Percentiles rank a stretch among this genome's conserved stretches.
These are phyloP conservation scores for Limanda limanda DNA, from an alignment of 2,113 vertebrate genomes.

Conservation along the genomic window DNA sequence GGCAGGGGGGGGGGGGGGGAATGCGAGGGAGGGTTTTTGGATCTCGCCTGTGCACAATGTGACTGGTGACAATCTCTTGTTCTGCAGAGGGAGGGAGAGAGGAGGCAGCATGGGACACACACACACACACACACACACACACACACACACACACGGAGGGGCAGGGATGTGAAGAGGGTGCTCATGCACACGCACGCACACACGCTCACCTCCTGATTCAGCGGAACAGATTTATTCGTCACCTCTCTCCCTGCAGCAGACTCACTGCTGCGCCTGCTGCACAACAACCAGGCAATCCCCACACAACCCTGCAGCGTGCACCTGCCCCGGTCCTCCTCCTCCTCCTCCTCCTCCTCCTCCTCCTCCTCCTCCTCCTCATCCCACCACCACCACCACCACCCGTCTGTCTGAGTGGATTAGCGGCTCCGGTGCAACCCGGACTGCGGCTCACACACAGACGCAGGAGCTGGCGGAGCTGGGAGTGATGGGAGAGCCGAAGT, in stretches of 20 bases:
- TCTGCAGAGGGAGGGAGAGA: constrained; percentile 55
- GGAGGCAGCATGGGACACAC: constrained; percentile 51
- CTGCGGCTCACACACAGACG: constrained; percentile 21
- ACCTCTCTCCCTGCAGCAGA: constrained; percentile 59
- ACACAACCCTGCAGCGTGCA: constrained; percentile 19
- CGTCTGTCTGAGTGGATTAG: constrained; percentile 48
- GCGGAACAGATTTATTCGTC: constrained; percentile 70
- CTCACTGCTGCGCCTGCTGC: constrained; percentile 53
- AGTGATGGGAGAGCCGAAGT: constrained; percentile 47
- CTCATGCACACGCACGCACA: constrained; percentile 28
- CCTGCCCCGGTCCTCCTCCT: constrained; percentile 24
- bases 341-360: constrained; percentile 12
- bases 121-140: constrained; percentile 40
- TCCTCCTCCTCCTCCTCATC: constrained; percentile 9
- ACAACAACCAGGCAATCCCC: constrained; percentile 50
- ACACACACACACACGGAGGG: constrained; percentile 31
- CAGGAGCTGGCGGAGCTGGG: background rate
- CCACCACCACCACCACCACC: background rate
- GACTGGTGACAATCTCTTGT: constrained; percentile 72
- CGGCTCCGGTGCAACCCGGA: constrained; percentile 39
- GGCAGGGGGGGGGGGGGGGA: constrained; percentile 18
- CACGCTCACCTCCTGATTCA: constrained; percentile 70
- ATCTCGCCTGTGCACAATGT: constrained; percentile 64
- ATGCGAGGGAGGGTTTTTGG: constrained; percentile 47
- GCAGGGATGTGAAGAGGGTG: constrained; percentile 46